Conservation (phyloP, 2,888 invertebrate species). For the Acrocera orbiculus region DNA sequence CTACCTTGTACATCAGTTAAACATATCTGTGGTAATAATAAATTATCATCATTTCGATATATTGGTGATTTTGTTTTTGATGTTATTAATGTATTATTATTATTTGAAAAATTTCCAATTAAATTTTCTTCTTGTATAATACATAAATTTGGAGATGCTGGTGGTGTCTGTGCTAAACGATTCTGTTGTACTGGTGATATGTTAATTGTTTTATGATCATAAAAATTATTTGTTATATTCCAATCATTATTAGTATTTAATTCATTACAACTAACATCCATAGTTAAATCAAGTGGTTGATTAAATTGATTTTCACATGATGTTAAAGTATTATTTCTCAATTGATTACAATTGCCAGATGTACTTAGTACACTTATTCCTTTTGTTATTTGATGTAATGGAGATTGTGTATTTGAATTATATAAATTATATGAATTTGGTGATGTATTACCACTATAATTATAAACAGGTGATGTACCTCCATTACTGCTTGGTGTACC, state of each 20-base stretch:
- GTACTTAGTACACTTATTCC: constrained; percentile 62
- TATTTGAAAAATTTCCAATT: constrained; percentile 31
- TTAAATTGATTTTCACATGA: constrained; percentile 22
- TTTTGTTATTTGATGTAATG: constrained; percentile 46
- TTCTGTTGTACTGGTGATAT: constrained; percentile 28
- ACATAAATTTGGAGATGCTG: constrained; percentile 38
- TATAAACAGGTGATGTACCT: constrained; percentile 35
- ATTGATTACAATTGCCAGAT: constrained; percentile 45
- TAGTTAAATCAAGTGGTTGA: constrained; percentile 29
- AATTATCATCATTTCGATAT: constrained; percentile 14
- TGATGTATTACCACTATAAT: constrained; percentile 25
- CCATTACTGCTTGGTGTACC: not conserved
- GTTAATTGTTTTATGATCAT: constrained; percentile 29
- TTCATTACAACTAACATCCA: constrained; percentile 23
- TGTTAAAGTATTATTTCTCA: constrained; percentile 52
- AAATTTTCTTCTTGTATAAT: constrained; percentile 64
- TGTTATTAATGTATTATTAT: constrained; percentile 23
- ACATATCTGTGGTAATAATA: constrained; percentile 68
- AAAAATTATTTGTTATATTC: constrained; percentile 24
- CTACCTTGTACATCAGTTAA: constrained; percentile 81
- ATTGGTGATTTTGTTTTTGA: not conserved
- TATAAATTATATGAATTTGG: constrained; percentile 24
- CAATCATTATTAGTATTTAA: constrained; percentile 16
- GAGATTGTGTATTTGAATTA: constrained; percentile 32
- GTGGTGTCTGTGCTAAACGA: constrained; percentile 30